Evolutionary conservation across 2,113 vertebrate genomes (phyloP), one percentile per base, ranked within the genome.

Genomic region (Thomomys bottae): DNA sequence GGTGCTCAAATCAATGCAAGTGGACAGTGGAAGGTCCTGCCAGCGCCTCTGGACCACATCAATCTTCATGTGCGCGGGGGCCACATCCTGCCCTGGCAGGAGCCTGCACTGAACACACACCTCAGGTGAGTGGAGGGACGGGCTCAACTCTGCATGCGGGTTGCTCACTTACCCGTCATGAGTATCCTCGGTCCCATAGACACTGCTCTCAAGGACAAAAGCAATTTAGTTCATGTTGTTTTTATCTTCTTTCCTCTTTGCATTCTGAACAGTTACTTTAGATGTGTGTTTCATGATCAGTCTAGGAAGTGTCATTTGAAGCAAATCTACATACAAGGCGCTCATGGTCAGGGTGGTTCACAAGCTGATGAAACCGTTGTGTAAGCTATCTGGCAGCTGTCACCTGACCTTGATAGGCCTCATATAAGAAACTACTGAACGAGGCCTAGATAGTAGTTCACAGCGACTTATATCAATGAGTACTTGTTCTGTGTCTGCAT

Each of bases 11-110:
- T 96, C 7, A 68, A 70, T 0, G 2, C 61, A 2, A 92, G 61
- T 6, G 34, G 81, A 11, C 0, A 85, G 32, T 89, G 91, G 88
- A 28, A 3, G 4, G 0, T 0, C 17, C 87, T 98, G 95, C 0
- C 21, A 0, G 94, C 98, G 59, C 97, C 98, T 70, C 91, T 98
- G 9, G 94, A 98, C 0, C 95, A 97, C n/a, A 98, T 98, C 79
- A 98, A 98, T 76, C 97, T 98, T 67, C 98, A 98, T 2, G 92
- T 98, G 17, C 97, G 98, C 67, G 98, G 98, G 0, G 98, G 98
- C 18, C 88, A 97, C 91, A 97, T 98, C 75, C 95, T 98, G 12
- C 95, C 98, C 28, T 98, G 97, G 97, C 98, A 99, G 84, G 32
- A 3, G 17, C 97, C 98, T 82, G 98, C 95, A 8, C 95, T 34